Conservation (phyloP, 2,888 invertebrate genomes). For the Pachycephus smyrnensis region DNA sequence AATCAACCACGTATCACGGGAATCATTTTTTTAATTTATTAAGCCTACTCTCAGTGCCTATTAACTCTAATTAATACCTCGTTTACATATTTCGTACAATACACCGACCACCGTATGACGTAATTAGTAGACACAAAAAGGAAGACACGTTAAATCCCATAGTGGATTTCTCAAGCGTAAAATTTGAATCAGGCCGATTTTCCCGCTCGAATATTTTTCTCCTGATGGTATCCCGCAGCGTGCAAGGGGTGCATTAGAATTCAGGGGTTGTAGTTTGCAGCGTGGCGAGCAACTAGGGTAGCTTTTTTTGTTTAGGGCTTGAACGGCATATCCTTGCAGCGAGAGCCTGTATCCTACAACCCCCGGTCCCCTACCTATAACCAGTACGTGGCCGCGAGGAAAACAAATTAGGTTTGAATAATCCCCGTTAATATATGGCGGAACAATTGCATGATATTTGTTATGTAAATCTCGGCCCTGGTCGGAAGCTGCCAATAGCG, state of each 20-base stretch:
- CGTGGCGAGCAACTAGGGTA: background rate
- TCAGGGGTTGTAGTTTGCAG: background rate
- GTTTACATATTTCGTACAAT: background rate
- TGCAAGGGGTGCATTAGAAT: background rate
- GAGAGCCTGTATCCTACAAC: too few species aligned
- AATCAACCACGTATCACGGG: too few species aligned
- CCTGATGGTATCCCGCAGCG: background rate
- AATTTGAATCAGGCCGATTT: background rate
- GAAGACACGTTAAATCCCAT: background rate
- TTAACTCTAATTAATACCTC: too few species aligned
- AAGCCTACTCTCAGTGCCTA: too few species aligned
- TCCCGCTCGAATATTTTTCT: background rate
- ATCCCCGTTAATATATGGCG: slow-evolving; percentile 19
- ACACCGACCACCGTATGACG: background rate
- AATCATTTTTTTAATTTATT: too few species aligned
- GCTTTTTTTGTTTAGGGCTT: background rate
- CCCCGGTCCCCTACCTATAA: slow-evolving; percentile 3
- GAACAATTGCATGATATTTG: slow-evolving; percentile 22
- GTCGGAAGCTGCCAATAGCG: slow-evolving; percentile 19
- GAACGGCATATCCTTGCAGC: background rate
- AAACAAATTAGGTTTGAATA: slow-evolving; percentile 23
- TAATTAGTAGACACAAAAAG: background rate
- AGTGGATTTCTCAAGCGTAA: background rate
- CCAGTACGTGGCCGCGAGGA: slow-evolving; percentile 9
- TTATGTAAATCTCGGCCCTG: slow-evolving; percentile 16